Conservation (phyloP, 2,113 vertebrate species). For the Athene noctua region DNA sequence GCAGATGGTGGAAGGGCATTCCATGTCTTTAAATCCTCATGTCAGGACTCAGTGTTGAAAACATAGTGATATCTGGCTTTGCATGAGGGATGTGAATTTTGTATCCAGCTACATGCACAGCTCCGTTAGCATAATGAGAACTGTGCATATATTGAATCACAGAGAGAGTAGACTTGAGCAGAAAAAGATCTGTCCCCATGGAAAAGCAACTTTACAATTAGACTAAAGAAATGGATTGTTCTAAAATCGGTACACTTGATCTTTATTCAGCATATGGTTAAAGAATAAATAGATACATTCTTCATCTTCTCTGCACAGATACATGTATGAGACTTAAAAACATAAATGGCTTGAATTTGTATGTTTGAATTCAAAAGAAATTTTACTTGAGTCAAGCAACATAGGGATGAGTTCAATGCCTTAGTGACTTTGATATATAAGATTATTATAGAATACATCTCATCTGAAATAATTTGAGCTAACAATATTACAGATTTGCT, state of each 20-base stretch:
- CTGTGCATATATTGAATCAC: not conserved
- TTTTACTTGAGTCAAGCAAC: not conserved
- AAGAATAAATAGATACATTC: slow-evolving; percentile 16
- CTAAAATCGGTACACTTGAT: slow-evolving; percentile 25
- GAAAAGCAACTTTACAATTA: slow-evolving; percentile 41
- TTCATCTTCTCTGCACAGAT: not conserved
- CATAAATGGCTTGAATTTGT: not conserved
- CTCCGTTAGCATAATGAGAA: slow-evolving; percentile 14
- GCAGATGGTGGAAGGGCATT: not conserved
- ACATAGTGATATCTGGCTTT: not conserved
- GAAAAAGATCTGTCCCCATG: not conserved
- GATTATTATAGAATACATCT: not conserved
- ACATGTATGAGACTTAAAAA: not conserved
- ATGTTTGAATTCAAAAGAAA: slow-evolving; percentile 2
- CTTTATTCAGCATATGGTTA: slow-evolving; percentile 16
- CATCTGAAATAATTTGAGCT: slow-evolving; percentile 27
- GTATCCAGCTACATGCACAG: not conserved
- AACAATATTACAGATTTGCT: not conserved
- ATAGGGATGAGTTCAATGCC: not conserved
- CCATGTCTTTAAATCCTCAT: not conserved
- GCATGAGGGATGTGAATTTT: not conserved
- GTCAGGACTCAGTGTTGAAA: not conserved
- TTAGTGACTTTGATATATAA: not conserved
- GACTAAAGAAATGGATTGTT: not conserved
- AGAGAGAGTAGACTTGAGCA: not conserved